Evolutionary conservation across 2,888 invertebrate species (phyloP).

Genomic region (Nomada flava): DNA sequence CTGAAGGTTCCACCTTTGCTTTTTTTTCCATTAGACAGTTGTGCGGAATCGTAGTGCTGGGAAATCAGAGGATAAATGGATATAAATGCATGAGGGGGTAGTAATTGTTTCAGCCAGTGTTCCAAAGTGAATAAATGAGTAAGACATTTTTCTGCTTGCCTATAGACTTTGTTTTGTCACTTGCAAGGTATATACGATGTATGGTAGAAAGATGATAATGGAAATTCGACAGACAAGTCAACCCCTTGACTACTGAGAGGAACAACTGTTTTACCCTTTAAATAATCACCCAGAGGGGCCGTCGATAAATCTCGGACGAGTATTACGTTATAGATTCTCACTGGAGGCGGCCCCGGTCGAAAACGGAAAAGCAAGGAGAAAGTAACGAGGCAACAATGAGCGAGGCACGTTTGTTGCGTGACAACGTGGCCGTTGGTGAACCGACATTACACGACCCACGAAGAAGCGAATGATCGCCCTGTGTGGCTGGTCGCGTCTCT

Average conservation of each 20-base stretch:
- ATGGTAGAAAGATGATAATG: too few species aligned
- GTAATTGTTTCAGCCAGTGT: too few species aligned
- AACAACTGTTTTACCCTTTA: conserved; percentile 14
- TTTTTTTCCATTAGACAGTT: background rate
- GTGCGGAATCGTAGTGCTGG: background rate
- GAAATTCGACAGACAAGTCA: background rate
- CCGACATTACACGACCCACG: conserved; percentile 65
- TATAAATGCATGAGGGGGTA: too few species aligned
- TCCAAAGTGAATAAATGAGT: too few species aligned
- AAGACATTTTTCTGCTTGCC: too few species aligned
- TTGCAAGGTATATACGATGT: background rate
- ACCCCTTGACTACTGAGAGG: background rate
- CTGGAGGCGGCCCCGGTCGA: conserved; percentile 24
- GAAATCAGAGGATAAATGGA: too few species aligned
- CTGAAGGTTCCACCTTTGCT: conserved; percentile 47
- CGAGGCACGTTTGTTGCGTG: conserved; percentile 67
- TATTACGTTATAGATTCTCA: conserved; percentile 7
- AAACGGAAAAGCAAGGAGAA: conserved; percentile 63
- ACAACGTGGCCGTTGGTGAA: conserved; percentile 62
- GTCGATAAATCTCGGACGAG: conserved; percentile 40
- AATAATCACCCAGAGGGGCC: background rate
- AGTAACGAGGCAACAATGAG: conserved; percentile 64
- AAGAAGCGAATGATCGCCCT: conserved; percentile 73
- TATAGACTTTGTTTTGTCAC: background rate
- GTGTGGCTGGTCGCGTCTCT: conserved; percentile 78